Evolutionary conservation across 2,797 vertebrate genomes (phyloP).

Genomic region (Sebastes baramenuke): DNA sequence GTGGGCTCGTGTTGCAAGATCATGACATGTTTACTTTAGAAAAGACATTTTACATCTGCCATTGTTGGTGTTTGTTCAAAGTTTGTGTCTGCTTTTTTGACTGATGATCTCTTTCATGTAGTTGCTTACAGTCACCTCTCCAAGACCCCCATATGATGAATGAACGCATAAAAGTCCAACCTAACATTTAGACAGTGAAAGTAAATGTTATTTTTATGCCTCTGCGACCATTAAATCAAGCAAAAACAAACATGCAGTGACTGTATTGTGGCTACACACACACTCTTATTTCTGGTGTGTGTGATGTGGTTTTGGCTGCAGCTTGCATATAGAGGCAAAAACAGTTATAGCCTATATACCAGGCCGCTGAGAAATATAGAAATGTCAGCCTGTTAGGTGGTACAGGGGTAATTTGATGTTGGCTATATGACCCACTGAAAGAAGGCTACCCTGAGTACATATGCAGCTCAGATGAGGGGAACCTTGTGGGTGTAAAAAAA

Average conservation of each 20-base stretch:
- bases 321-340: background rate
- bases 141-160: background rate
- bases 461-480: background rate
- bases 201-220: background rate
- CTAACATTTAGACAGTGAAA: background rate
- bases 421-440: background rate
- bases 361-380: conserved; percentile 1
- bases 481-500: background rate
- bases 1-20: background rate
- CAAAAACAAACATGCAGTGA: background rate
- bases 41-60: background rate
- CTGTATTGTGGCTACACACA: background rate
- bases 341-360: background rate
- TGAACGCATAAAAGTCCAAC: background rate
- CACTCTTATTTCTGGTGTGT: background rate
- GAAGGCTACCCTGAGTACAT: background rate
- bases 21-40: background rate
- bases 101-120: background rate
- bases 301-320: background rate
- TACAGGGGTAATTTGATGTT: background rate
- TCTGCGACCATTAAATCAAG: background rate
- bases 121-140: background rate
- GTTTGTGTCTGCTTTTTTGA: background rate
- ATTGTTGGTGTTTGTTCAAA: background rate
- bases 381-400: background rate